A percentile compares a stretch with the other conserved stretches of the same genome.
phyloP scores from a whole-genome alignment of 2,888 invertebrate species.

The Pantelozetes paolii region DNA sequence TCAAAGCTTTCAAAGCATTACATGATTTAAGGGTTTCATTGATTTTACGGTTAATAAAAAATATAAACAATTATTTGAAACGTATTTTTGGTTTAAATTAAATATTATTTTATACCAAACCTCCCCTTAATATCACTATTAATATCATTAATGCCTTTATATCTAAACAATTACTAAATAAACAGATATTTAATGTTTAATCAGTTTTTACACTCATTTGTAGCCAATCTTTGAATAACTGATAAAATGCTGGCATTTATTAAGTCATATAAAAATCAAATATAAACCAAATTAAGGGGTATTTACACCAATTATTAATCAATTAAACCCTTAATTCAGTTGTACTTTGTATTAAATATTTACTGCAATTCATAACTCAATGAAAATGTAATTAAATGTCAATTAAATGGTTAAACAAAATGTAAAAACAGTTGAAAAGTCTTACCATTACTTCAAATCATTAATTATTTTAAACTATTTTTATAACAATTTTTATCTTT shows the following conservation, averaged over 20 bases:
- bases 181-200: background rate
- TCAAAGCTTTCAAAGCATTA: too few relatives aligned
- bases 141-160: background rate
- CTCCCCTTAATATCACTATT: background rate
- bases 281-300: too few relatives aligned
- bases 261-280: background rate
- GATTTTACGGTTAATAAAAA: too few relatives aligned
- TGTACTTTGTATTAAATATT: too few relatives aligned
- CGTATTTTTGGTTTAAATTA: too few relatives aligned
- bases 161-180: constrained; percentile 3
- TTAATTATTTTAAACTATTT: background rate
- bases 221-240: constrained; percentile 13
- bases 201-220: constrained; percentile 6
- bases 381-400: constrained; percentile 3
- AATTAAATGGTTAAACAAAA: background rate
- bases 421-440: background rate
- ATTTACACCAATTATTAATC: too few relatives aligned
- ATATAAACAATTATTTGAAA: background rate
- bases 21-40: background rate
- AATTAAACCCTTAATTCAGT: too few relatives aligned
- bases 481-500: too few relatives aligned
- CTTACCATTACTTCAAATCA: constrained; percentile 2
- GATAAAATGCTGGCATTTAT: constrained; percentile 9
- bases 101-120: too few relatives aligned
- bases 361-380: background rate